phyloP scores from a whole-genome alignment of 2,113 vertebrate genomes.

The Lutjanus erythropterus region DNA sequence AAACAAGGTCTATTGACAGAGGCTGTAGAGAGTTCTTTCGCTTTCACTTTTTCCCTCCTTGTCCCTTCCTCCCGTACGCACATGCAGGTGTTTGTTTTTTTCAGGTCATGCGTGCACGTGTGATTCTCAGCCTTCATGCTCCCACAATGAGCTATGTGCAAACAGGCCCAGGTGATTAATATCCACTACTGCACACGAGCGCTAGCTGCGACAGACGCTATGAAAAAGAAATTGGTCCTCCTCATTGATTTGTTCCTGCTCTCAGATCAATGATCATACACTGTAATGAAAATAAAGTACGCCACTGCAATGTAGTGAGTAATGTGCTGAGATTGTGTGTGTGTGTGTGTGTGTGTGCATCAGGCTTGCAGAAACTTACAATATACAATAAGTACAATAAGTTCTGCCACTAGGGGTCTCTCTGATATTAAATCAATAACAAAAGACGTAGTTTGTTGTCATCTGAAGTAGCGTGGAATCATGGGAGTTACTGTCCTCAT shows the following conservation, averaged over 20 bases:
- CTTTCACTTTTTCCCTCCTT: not conserved
- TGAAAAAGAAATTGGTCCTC: constrained; percentile 44
- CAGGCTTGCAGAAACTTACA: not conserved
- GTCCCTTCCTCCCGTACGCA: not conserved
- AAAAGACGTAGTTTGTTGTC: too few species aligned
- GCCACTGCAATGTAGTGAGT: not conserved
- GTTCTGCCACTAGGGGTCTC: too few species aligned
- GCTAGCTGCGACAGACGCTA: not conserved
- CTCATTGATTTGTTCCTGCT: constrained; percentile 59
- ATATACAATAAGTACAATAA: too few species aligned
- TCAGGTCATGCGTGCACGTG: constrained; percentile 24
- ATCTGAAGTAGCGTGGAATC: too few species aligned
- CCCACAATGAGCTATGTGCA: constrained; percentile 10
- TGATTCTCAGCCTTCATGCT: constrained; percentile 6
- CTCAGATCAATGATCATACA: constrained; percentile 59
- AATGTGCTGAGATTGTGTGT: not conserved
- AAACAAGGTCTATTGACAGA: constrained; percentile 41
- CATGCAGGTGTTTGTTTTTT: constrained; percentile 31
- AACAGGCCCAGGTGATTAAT: constrained; percentile 59
- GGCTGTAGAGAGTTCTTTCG: not conserved
- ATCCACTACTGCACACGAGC: not conserved
- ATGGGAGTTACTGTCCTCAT: too few species aligned
- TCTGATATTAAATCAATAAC: too few species aligned
- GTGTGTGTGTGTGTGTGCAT: not conserved
- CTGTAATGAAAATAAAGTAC: constrained; percentile 46